These are phyloP conservation scores for Metopia argyrocephala DNA, from an alignment of 2,888 invertebrate genomes.

Conservation along the genomic window DNA sequence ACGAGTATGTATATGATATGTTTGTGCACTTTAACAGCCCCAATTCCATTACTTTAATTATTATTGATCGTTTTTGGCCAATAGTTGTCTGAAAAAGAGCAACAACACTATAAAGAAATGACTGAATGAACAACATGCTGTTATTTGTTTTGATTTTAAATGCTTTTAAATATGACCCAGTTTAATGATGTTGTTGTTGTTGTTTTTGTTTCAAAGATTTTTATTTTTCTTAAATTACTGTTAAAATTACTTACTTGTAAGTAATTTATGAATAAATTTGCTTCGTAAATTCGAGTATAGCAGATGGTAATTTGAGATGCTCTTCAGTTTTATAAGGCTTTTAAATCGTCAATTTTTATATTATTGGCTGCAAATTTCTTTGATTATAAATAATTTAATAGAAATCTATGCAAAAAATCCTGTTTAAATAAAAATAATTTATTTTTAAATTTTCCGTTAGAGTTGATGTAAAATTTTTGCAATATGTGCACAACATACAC, in stretches of 20 bases:
- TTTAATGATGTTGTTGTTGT: slow-evolving; percentile 26
- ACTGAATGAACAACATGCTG: neutral
- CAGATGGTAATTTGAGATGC: neutral
- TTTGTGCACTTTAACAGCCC: too few relatives aligned
- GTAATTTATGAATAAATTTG: neutral
- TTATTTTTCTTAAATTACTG: slow-evolving; percentile 3
- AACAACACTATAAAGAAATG: neutral
- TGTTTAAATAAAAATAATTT: too few relatives aligned
- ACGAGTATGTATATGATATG: neutral
- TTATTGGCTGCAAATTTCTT: too few relatives aligned
- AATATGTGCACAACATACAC: too few relatives aligned
- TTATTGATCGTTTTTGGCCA: slow-evolving; percentile 48
- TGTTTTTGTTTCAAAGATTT: neutral
- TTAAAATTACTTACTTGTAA: neutral
- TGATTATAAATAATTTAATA: too few relatives aligned
- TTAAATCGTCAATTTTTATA: too few relatives aligned
- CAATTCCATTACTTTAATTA: neutral
- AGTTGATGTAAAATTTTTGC: too few relatives aligned
- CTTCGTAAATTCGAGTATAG: neutral
- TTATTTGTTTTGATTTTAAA: slow-evolving; percentile 3
- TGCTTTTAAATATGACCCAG: slow-evolving; percentile 29
- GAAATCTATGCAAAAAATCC: too few relatives aligned
- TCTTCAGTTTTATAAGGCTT: too few relatives aligned
- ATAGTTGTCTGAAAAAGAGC: slow-evolving; percentile 29
- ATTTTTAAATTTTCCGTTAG: too few relatives aligned